These are phyloP conservation scores for Parascotia fuliginaria DNA, from an alignment of 2,888 invertebrate species.

Conservation along the genomic window DNA sequence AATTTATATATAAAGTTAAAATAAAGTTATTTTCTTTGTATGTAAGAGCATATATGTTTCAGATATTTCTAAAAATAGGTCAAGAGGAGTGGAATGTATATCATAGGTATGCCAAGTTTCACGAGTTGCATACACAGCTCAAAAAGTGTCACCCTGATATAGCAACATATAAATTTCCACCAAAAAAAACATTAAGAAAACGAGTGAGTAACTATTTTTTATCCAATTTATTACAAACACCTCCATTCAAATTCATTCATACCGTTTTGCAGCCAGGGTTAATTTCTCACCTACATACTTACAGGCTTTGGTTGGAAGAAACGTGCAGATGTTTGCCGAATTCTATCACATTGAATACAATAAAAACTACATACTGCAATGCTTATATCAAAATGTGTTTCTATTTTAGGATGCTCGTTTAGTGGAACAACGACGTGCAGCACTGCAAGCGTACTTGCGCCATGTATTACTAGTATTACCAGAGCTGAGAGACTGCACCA, in stretches of 20 bases:
- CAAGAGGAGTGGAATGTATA: conserved; percentile 98
- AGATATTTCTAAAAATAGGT: conserved; percentile 93
- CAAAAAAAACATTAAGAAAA: conserved; percentile 97
- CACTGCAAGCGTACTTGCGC: conserved; percentile 94
- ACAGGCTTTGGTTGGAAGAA: too few species aligned
- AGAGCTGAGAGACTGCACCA: conserved; percentile 91
- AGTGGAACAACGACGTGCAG: conserved; percentile 94
- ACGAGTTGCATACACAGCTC: conserved; percentile 92
- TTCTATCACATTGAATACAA: too few species aligned
- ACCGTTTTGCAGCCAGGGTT: too few species aligned
- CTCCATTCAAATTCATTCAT: too few species aligned
- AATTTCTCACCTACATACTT: too few species aligned
- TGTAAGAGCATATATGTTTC: conserved; percentile 8
- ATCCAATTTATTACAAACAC: too few species aligned
- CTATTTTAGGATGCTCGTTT: conserved; percentile 89
- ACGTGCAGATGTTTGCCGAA: too few species aligned
- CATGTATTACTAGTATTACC: conserved; percentile 93
- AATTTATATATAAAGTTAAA: too few species aligned
- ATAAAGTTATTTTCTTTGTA: too few species aligned
- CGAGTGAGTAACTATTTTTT: conserved; percentile 87
- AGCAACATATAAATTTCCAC: conserved; percentile 95
- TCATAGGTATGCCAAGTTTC: conserved; percentile 96
- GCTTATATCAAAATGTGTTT: too few species aligned
- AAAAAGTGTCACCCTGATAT: conserved; percentile 93
- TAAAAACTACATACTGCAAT: too few species aligned